phyloP scores from a whole-genome alignment of 2,797 vertebrate species.

The Enteromius anoplus region DNA sequence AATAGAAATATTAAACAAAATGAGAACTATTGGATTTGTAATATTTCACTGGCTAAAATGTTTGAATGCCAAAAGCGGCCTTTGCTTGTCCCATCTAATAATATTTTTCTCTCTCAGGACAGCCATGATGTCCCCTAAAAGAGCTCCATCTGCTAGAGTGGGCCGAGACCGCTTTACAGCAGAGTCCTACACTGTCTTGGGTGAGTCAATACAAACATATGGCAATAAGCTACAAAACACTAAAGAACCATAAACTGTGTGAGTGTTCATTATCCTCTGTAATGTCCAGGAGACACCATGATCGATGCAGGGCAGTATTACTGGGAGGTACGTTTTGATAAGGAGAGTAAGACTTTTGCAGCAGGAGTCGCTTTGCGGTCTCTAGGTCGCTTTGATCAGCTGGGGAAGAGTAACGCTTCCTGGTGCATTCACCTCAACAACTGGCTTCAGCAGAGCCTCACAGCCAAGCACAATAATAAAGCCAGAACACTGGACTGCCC shows the following conservation, averaged over 20 bases:
- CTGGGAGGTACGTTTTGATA: conserved; percentile 93
- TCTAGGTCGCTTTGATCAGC: conserved; percentile 91
- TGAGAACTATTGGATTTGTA: too few relatives aligned
- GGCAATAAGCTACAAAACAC: not conserved
- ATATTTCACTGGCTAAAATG: not conserved
- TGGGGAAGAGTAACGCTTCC: conserved; percentile 89
- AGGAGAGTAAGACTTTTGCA: conserved; percentile 93
- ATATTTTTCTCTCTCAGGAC: conserved; percentile 71
- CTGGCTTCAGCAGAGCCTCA: conserved; percentile 97
- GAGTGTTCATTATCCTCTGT: not conserved
- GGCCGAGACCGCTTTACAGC: conserved; percentile 93
- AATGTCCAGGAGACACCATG: conserved; percentile 84
- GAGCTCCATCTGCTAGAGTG: conserved; percentile 81
- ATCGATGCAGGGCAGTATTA: conserved; percentile 92
- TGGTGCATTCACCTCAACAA: conserved; percentile 98
- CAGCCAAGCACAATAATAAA: conserved; percentile 97
- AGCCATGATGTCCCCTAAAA: conserved; percentile 89
- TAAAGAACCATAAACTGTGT: not conserved
- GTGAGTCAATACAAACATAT: conserved; percentile 71
- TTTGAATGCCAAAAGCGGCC: not conserved
- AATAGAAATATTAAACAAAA: too few relatives aligned
- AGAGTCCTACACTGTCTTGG: conserved; percentile 94
- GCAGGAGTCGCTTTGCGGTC: conserved; percentile 88
- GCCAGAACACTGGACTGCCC: conserved; percentile 87
- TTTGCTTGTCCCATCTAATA: not conserved